phyloP scores from a whole-genome alignment of 2,888 invertebrate species.

The Elegia similella region DNA sequence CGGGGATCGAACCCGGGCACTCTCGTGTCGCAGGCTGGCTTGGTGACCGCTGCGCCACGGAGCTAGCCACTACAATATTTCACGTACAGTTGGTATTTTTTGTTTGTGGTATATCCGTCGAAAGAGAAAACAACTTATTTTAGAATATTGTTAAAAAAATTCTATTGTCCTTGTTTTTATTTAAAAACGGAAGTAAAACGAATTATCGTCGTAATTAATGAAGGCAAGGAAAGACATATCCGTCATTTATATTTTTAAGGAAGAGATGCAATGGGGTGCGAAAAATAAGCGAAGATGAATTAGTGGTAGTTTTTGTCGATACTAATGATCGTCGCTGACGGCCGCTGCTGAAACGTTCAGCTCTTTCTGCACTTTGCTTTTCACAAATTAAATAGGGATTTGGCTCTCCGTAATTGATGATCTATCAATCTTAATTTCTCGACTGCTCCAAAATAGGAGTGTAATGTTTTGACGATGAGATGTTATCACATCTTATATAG shows the following conservation, averaged over 20 bases:
- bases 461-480: too few relatives aligned
- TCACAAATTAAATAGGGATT: not conserved
- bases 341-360: conserved; percentile 1
- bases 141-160: not conserved
- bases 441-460: too few relatives aligned
- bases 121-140: too few relatives aligned
- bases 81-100: too few relatives aligned
- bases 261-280: conserved; percentile 43
- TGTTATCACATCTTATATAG: too few relatives aligned
- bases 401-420: too few relatives aligned
- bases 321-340: conserved; percentile 5
- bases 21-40: too few relatives aligned
- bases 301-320: conserved; percentile 32
- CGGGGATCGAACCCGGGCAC: too few relatives aligned
- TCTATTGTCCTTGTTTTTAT: not conserved
- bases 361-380: conserved; percentile 7
- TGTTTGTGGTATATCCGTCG: too few relatives aligned
- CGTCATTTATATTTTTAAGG: conserved; percentile 37
- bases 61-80: too few relatives aligned
- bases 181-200: not conserved
- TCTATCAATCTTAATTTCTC: too few relatives aligned
- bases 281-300: conserved; percentile 54
- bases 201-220: not conserved
- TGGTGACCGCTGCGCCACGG: too few relatives aligned
- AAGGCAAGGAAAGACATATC: conserved; percentile 39